phyloP scores from a whole-genome alignment of 2,113 vertebrate species.

The Pholis gunnellus region DNA sequence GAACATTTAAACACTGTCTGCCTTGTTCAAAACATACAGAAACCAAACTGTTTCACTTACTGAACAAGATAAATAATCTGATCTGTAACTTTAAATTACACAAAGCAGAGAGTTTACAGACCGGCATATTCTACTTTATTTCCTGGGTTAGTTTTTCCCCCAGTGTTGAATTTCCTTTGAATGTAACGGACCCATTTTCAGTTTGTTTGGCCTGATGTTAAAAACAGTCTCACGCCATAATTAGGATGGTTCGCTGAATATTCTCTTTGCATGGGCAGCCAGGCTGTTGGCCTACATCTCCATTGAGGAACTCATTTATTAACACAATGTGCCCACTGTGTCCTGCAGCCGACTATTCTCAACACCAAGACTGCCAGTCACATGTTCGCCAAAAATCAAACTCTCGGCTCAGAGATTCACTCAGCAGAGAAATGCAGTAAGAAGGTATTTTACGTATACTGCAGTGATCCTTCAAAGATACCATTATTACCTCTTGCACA shows the following conservation, averaged over 20 bases:
- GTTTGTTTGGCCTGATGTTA: constrained; percentile 25
- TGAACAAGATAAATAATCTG: neutral
- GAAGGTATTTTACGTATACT: neutral
- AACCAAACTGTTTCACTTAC: neutral
- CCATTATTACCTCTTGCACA: neutral
- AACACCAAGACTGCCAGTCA: constrained; percentile 18
- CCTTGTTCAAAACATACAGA: too few species aligned
- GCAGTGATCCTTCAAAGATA: neutral
- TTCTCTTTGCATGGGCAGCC: constrained; percentile 41
- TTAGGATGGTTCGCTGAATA: constrained; percentile 22
- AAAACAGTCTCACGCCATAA: constrained; percentile 2
- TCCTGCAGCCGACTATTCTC: constrained; percentile 31
- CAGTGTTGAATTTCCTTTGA: neutral
- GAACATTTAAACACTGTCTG: too few species aligned
- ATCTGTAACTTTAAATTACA: neutral
- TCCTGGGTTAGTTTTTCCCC: neutral
- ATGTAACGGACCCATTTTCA: neutral
- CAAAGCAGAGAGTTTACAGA: neutral
- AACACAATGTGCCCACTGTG: constrained; percentile 68
- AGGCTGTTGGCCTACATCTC: constrained; percentile 48
- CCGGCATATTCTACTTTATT: neutral
- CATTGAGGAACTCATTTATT: constrained; percentile 44
- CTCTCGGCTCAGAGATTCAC: constrained; percentile 8
- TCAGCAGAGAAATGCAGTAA: neutral
- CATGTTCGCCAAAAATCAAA: constrained; percentile 34